Percentiles rank a stretch among this genome's conserved stretches.
Evolutionary conservation across 92 coral and sea anemone species (phyloP).

Genomic region (Hydrozoanthus gracilis): DNA sequence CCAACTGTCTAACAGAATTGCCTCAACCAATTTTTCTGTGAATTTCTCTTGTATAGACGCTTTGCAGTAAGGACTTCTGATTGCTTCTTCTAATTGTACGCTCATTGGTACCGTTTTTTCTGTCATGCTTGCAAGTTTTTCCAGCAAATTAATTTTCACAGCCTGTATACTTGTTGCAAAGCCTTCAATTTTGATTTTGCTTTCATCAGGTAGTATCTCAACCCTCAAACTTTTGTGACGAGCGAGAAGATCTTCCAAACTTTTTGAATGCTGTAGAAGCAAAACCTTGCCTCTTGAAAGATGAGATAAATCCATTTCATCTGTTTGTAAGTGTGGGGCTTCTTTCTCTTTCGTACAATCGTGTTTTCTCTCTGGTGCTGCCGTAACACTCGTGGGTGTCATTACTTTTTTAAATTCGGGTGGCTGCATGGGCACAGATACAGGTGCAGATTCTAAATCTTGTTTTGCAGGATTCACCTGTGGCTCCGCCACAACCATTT

Average conservation of each 20-base stretch:
- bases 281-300: not conserved
- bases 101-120: not conserved
- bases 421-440: not conserved
- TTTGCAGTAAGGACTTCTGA: not conserved
- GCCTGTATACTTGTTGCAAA: not conserved
- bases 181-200: constrained; percentile 4
- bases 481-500: constrained; percentile 25
- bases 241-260: not conserved
- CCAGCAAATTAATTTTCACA: not conserved
- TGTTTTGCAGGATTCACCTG: constrained; percentile 1
- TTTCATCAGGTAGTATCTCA: not conserved
- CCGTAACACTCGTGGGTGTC: not conserved
- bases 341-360: not conserved
- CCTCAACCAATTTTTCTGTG: not conserved
- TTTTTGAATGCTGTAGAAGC: constrained; percentile 3
- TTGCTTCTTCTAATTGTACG: not conserved
- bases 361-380: not conserved
- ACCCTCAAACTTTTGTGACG: not conserved
- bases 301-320: not conserved
- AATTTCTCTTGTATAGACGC: not conserved
- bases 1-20: not conserved
- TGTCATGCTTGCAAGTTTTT: constrained; percentile 16
- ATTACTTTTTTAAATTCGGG: not conserved
- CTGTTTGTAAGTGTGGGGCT: not conserved
- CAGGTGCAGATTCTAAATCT: constrained; percentile 16